Evolutionary conservation across 1,140 invertebrate genomes (phyloP).

Genomic region (Drosophila arizonae): DNA sequence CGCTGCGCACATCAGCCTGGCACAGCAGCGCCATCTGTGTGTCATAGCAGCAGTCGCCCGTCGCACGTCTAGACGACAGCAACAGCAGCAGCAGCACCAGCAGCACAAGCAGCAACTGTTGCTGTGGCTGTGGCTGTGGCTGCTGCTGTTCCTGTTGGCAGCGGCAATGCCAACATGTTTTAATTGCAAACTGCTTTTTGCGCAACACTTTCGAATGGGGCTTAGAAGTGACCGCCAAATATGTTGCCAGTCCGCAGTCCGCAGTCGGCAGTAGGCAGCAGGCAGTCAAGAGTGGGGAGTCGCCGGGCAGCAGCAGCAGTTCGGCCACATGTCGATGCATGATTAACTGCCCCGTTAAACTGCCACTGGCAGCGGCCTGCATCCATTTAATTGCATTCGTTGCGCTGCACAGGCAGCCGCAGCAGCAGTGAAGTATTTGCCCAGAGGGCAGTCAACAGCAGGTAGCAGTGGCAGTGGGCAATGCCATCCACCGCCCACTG

Average conservation of each 20-base stretch:
- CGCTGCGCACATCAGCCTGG: slow-evolving; percentile 62
- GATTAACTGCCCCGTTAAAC: slow-evolving; percentile 71
- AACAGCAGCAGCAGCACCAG: slow-evolving; percentile 24
- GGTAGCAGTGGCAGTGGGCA: slow-evolving; percentile 21
- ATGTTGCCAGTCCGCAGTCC: slow-evolving; percentile 40
- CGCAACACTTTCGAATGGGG: slow-evolving; percentile 75
- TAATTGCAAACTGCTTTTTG: slow-evolving; percentile 78
- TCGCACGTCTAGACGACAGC: slow-evolving; percentile 30
- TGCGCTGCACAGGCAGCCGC: slow-evolving; percentile 5
- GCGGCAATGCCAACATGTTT: slow-evolving; percentile 65
- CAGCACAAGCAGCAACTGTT: slow-evolving; percentile 29
- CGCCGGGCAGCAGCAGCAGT: slow-evolving; percentile 2
- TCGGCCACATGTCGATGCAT: slow-evolving; percentile 74
- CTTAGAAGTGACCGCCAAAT: slow-evolving; percentile 80
- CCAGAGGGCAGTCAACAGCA: slow-evolving; percentile 59
- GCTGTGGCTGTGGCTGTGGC: slow-evolving; percentile 20
- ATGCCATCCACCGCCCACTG: slow-evolving; percentile 24
- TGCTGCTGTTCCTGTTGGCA: slow-evolving; percentile 26
- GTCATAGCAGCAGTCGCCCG: slow-evolving; percentile 49
- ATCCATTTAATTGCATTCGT: slow-evolving; percentile 75
- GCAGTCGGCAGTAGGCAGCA: background rate
- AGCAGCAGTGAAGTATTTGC: slow-evolving; percentile 46
- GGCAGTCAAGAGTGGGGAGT: slow-evolving; percentile 6
- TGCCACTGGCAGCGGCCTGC: slow-evolving; percentile 46
- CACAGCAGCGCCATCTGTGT: slow-evolving; percentile 68